Conservation (phyloP, 1,140 invertebrate genomes). For the Caenorhabditis remanei region DNA sequence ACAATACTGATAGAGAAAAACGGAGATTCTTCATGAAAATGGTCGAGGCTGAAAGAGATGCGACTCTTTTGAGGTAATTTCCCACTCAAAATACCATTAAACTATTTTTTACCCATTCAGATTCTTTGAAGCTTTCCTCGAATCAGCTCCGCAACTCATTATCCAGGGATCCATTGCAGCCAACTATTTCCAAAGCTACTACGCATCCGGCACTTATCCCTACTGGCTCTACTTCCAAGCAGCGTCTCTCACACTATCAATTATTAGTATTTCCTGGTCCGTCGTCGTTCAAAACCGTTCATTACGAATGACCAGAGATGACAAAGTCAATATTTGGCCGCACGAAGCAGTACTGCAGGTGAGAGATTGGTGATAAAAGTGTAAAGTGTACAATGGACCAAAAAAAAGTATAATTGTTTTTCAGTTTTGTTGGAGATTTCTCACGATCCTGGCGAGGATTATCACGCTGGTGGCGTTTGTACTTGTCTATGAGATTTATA, state of each 20-base stretch:
- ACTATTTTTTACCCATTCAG: background rate
- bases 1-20: background rate
- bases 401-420: conserved; percentile 41
- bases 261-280: conserved; percentile 60
- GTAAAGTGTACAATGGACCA: no score
- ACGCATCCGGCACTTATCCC: conserved; percentile 1
- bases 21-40: conserved; percentile 49
- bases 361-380: background rate
- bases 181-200: conserved; percentile 25
- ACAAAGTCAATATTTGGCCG: conserved; percentile 61
- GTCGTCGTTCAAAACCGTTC: conserved; percentile 62
- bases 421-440: conserved; percentile 59
- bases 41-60: conserved; percentile 58
- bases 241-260: conserved; percentile 46
- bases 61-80: conserved; percentile 13
- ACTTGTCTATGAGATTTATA: conserved; percentile 11
- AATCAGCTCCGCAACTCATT: conserved; percentile 61
- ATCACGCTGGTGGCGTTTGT: conserved; percentile 49
- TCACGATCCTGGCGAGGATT: conserved; percentile 57
- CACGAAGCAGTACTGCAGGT: conserved; percentile 63
- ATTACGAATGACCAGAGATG: conserved; percentile 45
- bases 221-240: conserved; percentile 58
- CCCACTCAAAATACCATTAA: background rate
- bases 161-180: conserved; percentile 59
- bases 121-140: conserved; percentile 62